Evolutionary conservation across 23 tunicate genomes (phyloP).

Genomic region (Aplidium turbinatum): DNA sequence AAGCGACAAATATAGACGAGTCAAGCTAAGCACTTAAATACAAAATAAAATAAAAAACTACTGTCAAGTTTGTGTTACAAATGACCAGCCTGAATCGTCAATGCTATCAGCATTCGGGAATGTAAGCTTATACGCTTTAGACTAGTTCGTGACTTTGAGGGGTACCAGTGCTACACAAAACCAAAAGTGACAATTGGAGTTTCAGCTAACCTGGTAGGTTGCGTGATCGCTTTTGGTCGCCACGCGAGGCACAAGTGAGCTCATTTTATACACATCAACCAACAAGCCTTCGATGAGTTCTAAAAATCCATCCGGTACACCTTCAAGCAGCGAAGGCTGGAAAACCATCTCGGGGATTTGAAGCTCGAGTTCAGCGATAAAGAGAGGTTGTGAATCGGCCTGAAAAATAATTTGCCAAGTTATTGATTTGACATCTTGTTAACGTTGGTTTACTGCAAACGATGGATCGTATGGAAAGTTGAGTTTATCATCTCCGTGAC

Average conservation of each 20-base stretch:
- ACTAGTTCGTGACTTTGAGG: no score
- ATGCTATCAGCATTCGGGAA: no score
- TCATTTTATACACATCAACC: slow-evolving; percentile 81
- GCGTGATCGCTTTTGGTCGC: slow-evolving; percentile 50
- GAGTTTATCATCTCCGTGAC: no score
- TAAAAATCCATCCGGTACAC: slow-evolving; percentile 64
- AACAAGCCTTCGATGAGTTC: slow-evolving; percentile 70
- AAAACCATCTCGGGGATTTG: slow-evolving; percentile 94
- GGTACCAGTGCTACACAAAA: no score
- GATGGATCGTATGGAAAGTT: no score
- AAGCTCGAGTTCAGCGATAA: slow-evolving; percentile 83
- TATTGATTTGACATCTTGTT: background rate
- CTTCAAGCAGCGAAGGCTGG: slow-evolving; percentile 71
- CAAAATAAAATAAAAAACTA: no score
- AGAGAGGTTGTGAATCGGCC: slow-evolving; percentile 78
- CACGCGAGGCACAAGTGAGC: slow-evolving; percentile 81
- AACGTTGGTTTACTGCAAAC: background rate
- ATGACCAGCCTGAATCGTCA: no score
- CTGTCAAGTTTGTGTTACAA: no score
- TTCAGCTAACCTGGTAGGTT: slow-evolving; percentile 60
- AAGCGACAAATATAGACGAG: no score
- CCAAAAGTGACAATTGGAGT: no score
- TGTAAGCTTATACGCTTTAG: no score
- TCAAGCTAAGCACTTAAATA: no score
- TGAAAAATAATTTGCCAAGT: background rate